Percentiles rank a stretch among this genome's conserved stretches.
phyloP scores from a whole-genome alignment of 2,113 vertebrate genomes.

The Dromas ardeola region DNA sequence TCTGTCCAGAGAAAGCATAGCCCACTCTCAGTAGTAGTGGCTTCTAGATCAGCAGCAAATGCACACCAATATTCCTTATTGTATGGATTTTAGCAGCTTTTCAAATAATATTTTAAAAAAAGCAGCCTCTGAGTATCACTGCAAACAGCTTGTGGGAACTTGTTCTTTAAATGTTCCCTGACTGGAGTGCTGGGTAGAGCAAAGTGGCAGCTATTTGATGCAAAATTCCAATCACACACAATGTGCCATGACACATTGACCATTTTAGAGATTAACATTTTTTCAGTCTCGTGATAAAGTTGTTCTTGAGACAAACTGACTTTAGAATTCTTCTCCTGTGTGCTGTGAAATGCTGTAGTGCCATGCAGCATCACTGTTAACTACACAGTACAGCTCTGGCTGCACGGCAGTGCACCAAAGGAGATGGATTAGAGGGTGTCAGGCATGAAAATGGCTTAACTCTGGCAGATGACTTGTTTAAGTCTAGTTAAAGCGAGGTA shows the following conservation, averaged over 20 bases:
- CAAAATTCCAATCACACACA: not conserved
- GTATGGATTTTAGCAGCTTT: not conserved
- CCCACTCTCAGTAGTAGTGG: not conserved
- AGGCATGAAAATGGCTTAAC: not conserved
- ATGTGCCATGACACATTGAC: not conserved
- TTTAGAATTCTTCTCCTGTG: not conserved
- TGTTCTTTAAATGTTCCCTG: not conserved
- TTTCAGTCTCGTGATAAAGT: conserved; percentile 33
- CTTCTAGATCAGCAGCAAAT: not conserved
- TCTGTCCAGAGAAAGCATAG: not conserved
- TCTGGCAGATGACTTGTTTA: not conserved
- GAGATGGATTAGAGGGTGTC: not conserved
- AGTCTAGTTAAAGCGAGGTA: not conserved
- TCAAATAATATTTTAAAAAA: not conserved
- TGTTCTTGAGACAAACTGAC: conserved; percentile 3
- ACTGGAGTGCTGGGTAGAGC: not conserved
- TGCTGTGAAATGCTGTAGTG: not conserved
- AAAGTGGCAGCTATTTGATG: not conserved
- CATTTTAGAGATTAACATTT: conserved; percentile 49
- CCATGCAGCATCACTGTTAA: not conserved
- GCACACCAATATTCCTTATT: not conserved
- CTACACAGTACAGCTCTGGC: not conserved
- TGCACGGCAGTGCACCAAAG: not conserved
- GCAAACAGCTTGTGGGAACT: not conserved
- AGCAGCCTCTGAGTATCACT: not conserved